Percentiles rank a stretch among this genome's conserved stretches.
Conservation (phyloP, 1,140 invertebrate species). For the Ceratosolen fusciceps region DNA sequence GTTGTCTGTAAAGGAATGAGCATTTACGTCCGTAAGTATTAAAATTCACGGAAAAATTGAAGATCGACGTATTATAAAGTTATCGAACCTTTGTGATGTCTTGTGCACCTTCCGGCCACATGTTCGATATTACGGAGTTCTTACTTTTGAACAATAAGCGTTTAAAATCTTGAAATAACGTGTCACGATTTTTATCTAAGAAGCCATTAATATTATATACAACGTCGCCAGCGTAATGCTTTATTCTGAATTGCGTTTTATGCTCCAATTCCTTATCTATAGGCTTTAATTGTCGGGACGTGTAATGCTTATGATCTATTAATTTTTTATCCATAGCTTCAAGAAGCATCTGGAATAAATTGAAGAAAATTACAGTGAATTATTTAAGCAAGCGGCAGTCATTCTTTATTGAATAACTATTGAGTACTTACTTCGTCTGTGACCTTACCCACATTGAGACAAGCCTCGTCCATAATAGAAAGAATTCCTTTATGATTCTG, state of each 20-base stretch:
- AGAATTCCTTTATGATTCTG: slow-evolving; percentile 91
- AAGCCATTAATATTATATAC: slow-evolving; percentile 92
- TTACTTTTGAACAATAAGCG: slow-evolving; percentile 87
- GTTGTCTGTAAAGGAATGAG: slow-evolving; percentile 80
- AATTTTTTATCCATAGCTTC: slow-evolving; percentile 94
- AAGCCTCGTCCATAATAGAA: slow-evolving; percentile 95
- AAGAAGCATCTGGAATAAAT: slow-evolving; percentile 79
- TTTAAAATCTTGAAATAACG: slow-evolving; percentile 96
- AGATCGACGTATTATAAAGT: too few species aligned
- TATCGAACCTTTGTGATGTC: slow-evolving; percentile 84
- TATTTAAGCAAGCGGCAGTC: background rate
- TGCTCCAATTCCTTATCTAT: slow-evolving; percentile 86
- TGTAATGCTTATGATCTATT: slow-evolving; percentile 89
- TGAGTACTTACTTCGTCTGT: slow-evolving; percentile 79
- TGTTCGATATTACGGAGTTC: slow-evolving; percentile 82
- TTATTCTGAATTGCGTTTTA: slow-evolving; percentile 87
- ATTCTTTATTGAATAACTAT: slow-evolving; percentile 9
- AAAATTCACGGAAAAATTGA: slow-evolving; percentile 32
- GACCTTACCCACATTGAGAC: slow-evolving; percentile 93
- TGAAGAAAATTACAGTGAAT: slow-evolving; percentile 5
- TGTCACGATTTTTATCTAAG: slow-evolving; percentile 96
- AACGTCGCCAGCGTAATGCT: slow-evolving; percentile 97
- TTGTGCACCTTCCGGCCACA: slow-evolving; percentile 96
- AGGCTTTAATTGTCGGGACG: slow-evolving; percentile 86
- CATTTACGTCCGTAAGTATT: background rate